Percentiles rank a stretch among this genome's conserved stretches.
Evolutionary conservation across 2,797 vertebrate genomes (phyloP).

Genomic region (Cossypha caffra): DNA sequence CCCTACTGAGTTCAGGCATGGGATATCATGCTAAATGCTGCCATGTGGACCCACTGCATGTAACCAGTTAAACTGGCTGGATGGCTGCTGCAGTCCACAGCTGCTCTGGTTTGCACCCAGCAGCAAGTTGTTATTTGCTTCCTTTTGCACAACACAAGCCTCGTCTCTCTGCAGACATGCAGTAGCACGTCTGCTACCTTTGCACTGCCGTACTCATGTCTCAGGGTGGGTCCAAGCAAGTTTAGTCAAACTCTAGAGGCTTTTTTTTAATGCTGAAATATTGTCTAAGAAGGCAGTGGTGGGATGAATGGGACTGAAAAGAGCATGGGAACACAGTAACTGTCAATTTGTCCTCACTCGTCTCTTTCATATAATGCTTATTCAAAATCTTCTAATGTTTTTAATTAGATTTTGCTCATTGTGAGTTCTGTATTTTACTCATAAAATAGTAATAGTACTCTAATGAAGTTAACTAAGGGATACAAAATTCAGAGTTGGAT

Average conservation of each 20-base stretch:
- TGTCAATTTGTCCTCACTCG: not conserved
- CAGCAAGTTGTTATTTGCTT: not conserved
- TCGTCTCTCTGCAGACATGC: not conserved
- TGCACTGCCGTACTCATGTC: not conserved
- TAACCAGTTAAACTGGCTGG: not conserved
- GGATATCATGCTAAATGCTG: not conserved
- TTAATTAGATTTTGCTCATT: not conserved
- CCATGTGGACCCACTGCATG: accelerated
- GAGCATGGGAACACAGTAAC: not conserved
- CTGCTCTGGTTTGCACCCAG: not conserved
- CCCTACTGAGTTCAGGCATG: not conserved
- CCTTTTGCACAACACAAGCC: slow-evolving; percentile 7
- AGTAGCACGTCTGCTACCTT: not conserved
- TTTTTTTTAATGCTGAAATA: not conserved
- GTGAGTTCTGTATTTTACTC: not conserved
- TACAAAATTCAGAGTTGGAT: not conserved
- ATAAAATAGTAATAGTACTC: not conserved
- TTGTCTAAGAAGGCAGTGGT: not conserved
- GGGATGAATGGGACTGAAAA: not conserved
- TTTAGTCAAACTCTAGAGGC: not conserved
- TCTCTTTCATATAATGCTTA: not conserved
- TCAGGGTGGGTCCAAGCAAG: not conserved
- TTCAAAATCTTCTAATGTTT: not conserved
- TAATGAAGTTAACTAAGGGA: not conserved
- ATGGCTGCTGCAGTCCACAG: not conserved